These are phyloP conservation scores for Prinia subflava DNA, from an alignment of 2,113 vertebrate species.

Conservation along the genomic window DNA sequence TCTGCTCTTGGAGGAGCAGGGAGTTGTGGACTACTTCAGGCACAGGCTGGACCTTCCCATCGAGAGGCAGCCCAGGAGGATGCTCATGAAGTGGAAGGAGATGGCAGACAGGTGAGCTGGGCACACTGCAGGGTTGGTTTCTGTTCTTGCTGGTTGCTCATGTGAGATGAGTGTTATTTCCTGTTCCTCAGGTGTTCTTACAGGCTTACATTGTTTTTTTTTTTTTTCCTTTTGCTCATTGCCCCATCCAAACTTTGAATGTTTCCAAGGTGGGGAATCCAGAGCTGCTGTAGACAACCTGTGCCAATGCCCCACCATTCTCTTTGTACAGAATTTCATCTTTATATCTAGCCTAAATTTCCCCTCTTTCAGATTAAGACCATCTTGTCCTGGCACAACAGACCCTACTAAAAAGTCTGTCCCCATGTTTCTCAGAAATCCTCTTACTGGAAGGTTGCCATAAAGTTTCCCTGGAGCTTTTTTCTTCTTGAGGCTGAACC, in stretches of 20 bases:
- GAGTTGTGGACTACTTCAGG: constrained; percentile 90
- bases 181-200: not conserved
- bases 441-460: not conserved
- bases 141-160: not conserved
- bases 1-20: constrained; percentile 89
- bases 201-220: not conserved
- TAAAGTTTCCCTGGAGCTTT: not conserved
- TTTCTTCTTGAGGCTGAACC: not conserved
- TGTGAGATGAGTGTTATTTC: not conserved
- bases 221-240: not conserved
- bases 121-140: not conserved
- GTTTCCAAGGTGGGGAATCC: not conserved
- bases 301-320: not conserved
- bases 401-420: not conserved
- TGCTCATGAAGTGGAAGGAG: constrained; percentile 96
- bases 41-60: constrained; percentile 88
- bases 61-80: constrained; percentile 81
- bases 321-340: not conserved
- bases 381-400: not conserved
- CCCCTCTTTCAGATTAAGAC: not conserved
- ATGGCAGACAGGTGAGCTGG: constrained; percentile 90
- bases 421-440: not conserved
- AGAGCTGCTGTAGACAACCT: not conserved
- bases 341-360: not conserved
- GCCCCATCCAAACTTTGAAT: not conserved